Base-by-base conservation (phyloP, 2,888 invertebrate species). In the Rotaria sp. region DNA sequence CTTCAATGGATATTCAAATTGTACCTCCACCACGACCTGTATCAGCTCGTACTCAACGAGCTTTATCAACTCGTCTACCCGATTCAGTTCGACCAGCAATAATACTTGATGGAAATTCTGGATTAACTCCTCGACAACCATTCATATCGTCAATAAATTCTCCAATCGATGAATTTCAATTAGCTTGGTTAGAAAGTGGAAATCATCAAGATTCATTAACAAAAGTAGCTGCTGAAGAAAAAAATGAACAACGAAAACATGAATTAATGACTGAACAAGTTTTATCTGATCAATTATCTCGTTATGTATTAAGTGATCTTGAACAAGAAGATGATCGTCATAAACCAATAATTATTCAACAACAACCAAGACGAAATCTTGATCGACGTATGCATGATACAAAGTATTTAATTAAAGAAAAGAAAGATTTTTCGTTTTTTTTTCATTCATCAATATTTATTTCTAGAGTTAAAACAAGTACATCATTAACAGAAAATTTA, bases 401-500 rank as follows among this genome's bases (percentile, higher is more conserved):
- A 67, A 30, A 35, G 67, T 67, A 30, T 5, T 67, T 35, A 15
- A 26, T 24, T 26, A 15, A 21, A 52, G 4, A 52, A 50, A 13
- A 15, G 13, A 2, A 50, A 15, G 18, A 13, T 13, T 50, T 15
- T 3, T 3, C 3, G 15, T 50, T 50, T 3, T 50, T 50, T 13
- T 15, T 50, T 15, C 13, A 48, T 26, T 30, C 15, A 11, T 13
- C 18, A 1, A 4, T 30, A n/a, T 59, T 30, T 10, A 7, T 21
- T 18, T 55, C 10, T 55, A 67, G 67, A 67, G 67, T 67, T 67
- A 67, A 67, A 67, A 80, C 45, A 80, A 80, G 80, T 11, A 80
- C 80, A n/a, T 80, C 80, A 45, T 26, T 80, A 41, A 90, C 91
- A 84, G 90, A 91, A 87, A 90, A 90, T 85, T 88, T 91, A 26